These are phyloP conservation scores for Agrotis exclamationis DNA, from an alignment of 2,888 invertebrate genomes.

Conservation along the genomic window DNA sequence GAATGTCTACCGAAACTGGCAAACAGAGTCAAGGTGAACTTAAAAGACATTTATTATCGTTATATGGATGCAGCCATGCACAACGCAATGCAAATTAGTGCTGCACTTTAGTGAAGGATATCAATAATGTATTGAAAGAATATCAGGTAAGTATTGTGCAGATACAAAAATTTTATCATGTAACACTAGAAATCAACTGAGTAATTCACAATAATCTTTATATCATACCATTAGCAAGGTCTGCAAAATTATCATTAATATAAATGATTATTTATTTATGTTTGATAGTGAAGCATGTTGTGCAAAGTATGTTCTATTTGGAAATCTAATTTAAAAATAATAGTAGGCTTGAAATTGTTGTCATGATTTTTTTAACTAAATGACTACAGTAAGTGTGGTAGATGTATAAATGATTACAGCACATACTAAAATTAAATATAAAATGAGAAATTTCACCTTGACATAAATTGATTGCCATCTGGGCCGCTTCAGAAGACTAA, in stretches of 20 bases:
- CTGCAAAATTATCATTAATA: constrained; percentile 8
- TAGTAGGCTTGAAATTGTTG: neutral
- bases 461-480: constrained; percentile 73
- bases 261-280: constrained; percentile 15
- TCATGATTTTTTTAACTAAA: constrained; percentile 1
- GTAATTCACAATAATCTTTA: constrained; percentile 28
- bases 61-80: constrained; percentile 36
- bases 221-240: constrained; percentile 11
- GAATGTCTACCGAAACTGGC: constrained; percentile 68
- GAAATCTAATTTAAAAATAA: neutral
- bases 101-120: constrained; percentile 36
- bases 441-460: constrained; percentile 73
- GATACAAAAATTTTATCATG: neutral
- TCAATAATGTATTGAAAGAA: constrained; percentile 4
- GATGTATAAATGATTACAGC: constrained; percentile 32
- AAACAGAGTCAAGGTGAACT: constrained; percentile 74
- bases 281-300: constrained; percentile 2
- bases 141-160: constrained; percentile 9
- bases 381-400: neutral
- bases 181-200: constrained; percentile 1
- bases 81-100: constrained; percentile 41
- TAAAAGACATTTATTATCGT: constrained; percentile 46
- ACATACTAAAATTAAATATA: constrained; percentile 47
- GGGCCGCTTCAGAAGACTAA: constrained; percentile 61
- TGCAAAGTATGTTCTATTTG: neutral